Conservation (phyloP, 1,140 invertebrate species). For the Aradophagus sp. region DNA sequence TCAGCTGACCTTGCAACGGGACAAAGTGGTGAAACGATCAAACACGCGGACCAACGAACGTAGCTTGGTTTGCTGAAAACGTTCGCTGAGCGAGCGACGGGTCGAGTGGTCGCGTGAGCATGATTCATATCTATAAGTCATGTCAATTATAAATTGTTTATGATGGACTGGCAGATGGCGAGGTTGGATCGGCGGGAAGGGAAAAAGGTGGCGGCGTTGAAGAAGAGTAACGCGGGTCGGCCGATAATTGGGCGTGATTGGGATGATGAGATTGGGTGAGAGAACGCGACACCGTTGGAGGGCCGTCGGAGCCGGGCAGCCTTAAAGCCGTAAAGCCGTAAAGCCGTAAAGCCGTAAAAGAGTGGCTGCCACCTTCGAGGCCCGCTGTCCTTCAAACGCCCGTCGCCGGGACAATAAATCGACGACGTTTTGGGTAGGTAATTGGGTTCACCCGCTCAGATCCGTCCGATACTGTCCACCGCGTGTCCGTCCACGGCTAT, state of each 20-base stretch:
- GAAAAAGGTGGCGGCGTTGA: slow-evolving; percentile 10
- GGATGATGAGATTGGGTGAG: too few relatives aligned
- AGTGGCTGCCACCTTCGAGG: slow-evolving; percentile 67
- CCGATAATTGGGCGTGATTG: slow-evolving; percentile 73
- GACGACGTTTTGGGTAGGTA: slow-evolving; percentile 70
- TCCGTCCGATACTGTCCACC: slow-evolving; percentile 75
- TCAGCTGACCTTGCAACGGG: too few relatives aligned
- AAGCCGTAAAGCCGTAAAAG: slow-evolving; percentile 62
- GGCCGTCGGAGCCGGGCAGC: too few relatives aligned
- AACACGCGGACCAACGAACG: too few relatives aligned
- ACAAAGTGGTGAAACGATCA: too few relatives aligned
- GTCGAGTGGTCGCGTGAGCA: slow-evolving; percentile 39
- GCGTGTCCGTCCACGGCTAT: slow-evolving; percentile 65
- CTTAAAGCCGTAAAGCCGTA: too few relatives aligned
- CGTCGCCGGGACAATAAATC: slow-evolving; percentile 72
- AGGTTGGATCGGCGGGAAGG: slow-evolving; percentile 30
- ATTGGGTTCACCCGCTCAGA: slow-evolving; percentile 75
- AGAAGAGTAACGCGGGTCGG: slow-evolving; percentile 40
- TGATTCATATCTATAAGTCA: slow-evolving; percentile 61
- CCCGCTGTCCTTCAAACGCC: slow-evolving; percentile 66
- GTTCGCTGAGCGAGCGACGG: too few relatives aligned
- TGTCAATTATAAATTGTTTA: slow-evolving; percentile 74
- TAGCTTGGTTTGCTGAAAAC: too few relatives aligned
- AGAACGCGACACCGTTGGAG: slow-evolving; percentile 61
- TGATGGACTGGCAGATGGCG: slow-evolving; percentile 58